Conservation (phyloP, 2,113 vertebrate species). For the Herpailurus yagouaroundi region DNA sequence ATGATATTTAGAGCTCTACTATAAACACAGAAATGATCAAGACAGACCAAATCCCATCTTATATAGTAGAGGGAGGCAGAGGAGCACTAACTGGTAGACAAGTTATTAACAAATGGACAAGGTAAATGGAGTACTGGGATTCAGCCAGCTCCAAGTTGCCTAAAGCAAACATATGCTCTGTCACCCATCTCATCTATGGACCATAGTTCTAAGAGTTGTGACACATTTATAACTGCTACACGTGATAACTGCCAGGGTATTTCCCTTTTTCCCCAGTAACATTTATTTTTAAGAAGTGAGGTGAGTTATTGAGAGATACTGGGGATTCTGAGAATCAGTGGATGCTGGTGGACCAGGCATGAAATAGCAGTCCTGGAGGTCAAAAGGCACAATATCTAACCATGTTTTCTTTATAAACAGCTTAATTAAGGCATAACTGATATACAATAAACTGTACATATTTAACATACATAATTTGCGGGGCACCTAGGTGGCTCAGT, state of each 20-base stretch:
- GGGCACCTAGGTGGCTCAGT: too few species aligned
- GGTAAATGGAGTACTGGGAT: background rate
- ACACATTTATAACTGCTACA: background rate
- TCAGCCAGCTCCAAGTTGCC: background rate
- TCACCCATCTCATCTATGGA: background rate
- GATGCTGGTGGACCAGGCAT: background rate
- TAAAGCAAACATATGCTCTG: background rate
- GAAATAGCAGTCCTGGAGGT: background rate
- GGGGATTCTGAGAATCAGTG: background rate
- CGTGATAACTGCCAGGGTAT: background rate
- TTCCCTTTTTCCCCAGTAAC: background rate
- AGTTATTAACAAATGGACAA: background rate
- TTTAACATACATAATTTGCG: background rate
- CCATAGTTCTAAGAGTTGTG: background rate
- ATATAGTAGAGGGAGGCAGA: background rate
- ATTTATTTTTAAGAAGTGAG: conserved; percentile 18
- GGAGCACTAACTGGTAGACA: background rate
- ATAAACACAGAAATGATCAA: conserved; percentile 21
- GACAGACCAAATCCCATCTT: background rate
- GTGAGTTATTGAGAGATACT: background rate
- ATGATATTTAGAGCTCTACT: background rate
- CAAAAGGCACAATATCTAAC: background rate
- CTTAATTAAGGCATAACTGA: background rate
- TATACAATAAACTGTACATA: background rate
- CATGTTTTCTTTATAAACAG: background rate